Percentiles rank a stretch among this genome's conserved stretches.
These are phyloP conservation scores for Hedychridium roseum DNA, from an alignment of 2,888 invertebrate species.

Conservation along the genomic window DNA sequence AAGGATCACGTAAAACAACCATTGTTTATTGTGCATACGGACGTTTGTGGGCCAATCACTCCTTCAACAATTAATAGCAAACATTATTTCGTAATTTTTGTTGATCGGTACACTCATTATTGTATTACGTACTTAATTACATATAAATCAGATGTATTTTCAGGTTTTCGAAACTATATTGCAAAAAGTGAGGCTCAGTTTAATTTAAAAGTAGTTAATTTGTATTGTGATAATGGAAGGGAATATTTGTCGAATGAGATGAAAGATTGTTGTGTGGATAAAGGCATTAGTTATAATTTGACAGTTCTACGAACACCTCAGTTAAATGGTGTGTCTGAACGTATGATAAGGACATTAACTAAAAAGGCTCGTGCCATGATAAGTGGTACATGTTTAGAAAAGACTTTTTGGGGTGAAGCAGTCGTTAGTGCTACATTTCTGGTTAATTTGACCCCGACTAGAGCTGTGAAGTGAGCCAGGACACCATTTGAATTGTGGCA, in stretches of 20 bases:
- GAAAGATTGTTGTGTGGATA: slow-evolving; percentile 48
- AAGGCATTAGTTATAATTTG: slow-evolving; percentile 52
- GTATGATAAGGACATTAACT: slow-evolving; percentile 45
- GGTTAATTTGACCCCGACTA: slow-evolving; percentile 53
- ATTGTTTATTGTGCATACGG: slow-evolving; percentile 20
- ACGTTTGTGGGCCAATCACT: slow-evolving; percentile 25
- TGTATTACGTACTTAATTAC: slow-evolving; percentile 15
- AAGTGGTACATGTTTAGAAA: slow-evolving; percentile 7
- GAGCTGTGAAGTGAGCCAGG: slow-evolving; percentile 44
- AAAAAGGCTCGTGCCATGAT: slow-evolving; percentile 19
- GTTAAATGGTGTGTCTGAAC: slow-evolving; percentile 54
- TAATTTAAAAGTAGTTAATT: not conserved
- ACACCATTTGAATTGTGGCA: slow-evolving; percentile 59
- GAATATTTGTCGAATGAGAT: too few species aligned
- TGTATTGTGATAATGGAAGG: not conserved
- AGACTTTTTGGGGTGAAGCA: slow-evolving; percentile 24
- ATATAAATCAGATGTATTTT: slow-evolving; percentile 21
- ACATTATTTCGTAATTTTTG: slow-evolving; percentile 23
- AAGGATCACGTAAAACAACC: slow-evolving; percentile 15
- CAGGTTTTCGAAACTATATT: too few species aligned
- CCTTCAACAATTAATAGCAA: slow-evolving; percentile 20
- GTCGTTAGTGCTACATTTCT: slow-evolving; percentile 54
- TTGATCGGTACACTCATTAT: slow-evolving; percentile 26
- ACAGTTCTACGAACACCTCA: slow-evolving; percentile 57
- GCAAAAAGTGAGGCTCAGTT: too few species aligned